Evolutionary conservation across 2,113 vertebrate species (phyloP).

Genomic region (Siphamia tubifer): DNA sequence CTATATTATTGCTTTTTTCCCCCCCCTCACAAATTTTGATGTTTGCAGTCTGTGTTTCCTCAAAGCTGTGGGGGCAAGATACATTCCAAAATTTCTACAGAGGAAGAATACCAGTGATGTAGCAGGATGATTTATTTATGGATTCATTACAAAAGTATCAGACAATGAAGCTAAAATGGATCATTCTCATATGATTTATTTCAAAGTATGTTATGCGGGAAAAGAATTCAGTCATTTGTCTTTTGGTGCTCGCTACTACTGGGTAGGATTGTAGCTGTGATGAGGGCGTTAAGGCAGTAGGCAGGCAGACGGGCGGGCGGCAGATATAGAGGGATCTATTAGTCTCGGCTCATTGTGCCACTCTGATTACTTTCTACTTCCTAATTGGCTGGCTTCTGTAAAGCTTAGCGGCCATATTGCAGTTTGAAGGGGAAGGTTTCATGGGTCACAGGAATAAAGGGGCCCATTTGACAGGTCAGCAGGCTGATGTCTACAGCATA

Average conservation of each 20-base stretch:
- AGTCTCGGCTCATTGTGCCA: conserved; percentile 86
- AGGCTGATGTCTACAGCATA: conserved; percentile 68
- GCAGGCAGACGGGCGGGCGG: conserved; percentile 73
- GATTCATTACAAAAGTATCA: too few species aligned
- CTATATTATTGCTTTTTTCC: too few species aligned
- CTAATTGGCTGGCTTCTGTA: conserved; percentile 85
- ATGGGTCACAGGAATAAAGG: conserved; percentile 87
- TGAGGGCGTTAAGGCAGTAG: conserved; percentile 75
- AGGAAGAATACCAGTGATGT: too few species aligned
- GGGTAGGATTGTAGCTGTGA: conserved; percentile 13
- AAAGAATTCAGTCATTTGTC: neutral
- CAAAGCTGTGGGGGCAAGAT: too few species aligned
- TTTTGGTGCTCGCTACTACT: neutral
- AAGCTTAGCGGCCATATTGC: conserved; percentile 86
- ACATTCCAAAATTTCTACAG: too few species aligned
- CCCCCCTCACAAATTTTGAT: too few species aligned
- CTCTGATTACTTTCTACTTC: conserved; percentile 75
- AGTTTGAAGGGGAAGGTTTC: conserved; percentile 84
- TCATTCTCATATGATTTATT: too few species aligned
- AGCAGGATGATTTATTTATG: too few species aligned
- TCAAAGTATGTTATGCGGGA: too few species aligned
- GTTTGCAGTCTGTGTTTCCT: too few species aligned
- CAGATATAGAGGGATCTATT: conserved; percentile 87
- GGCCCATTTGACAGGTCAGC: conserved; percentile 86
- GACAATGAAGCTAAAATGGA: too few species aligned